Evolutionary conservation across 2,888 invertebrate species (phyloP).

Genomic region (Prosopocoilus inquinatus): DNA sequence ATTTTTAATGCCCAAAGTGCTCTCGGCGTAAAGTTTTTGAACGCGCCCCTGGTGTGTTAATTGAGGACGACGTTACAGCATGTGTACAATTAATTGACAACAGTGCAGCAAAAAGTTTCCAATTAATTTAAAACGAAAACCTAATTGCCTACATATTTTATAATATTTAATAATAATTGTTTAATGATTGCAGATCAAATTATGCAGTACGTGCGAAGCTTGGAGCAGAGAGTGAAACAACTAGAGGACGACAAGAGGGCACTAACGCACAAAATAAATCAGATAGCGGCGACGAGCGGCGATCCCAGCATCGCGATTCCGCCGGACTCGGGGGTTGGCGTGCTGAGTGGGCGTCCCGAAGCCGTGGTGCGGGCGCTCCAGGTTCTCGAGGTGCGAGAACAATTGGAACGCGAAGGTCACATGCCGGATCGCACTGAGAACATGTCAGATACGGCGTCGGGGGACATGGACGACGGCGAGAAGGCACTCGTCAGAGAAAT

Average conservation of each 20-base stretch:
- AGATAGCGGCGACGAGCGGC: conserved; percentile 50
- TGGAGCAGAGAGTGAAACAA: conserved; percentile 84
- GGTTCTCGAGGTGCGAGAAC: conserved; percentile 87
- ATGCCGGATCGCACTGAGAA: conserved; percentile 36
- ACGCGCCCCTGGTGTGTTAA: too few species aligned
- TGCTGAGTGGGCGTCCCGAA: conserved; percentile 75
- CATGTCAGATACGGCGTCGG: conserved; percentile 46
- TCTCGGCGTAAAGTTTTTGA: too few species aligned
- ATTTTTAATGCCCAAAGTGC: too few species aligned
- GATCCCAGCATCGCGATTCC: conserved; percentile 45
- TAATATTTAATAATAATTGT: too few species aligned
- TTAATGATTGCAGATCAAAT: conserved; percentile 77
- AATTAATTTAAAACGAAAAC: too few species aligned
- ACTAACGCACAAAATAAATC: conserved; percentile 54
- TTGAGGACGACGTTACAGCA: too few species aligned
- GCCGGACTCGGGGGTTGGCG: conserved; percentile 41
- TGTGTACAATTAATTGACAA: too few species aligned
- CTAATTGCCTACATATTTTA: too few species aligned
- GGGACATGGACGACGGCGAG: conserved; percentile 81
- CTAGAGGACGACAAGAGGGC: conserved; percentile 77
- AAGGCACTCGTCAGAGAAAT: conserved; percentile 92
- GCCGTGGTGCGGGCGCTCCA: conserved; percentile 91
- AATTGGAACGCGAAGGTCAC: conserved; percentile 71
- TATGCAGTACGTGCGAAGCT: conserved; percentile 84
- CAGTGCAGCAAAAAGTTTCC: too few species aligned